phyloP scores from a whole-genome alignment of 2,797 vertebrate genomes.

The Vireo griseus region DNA sequence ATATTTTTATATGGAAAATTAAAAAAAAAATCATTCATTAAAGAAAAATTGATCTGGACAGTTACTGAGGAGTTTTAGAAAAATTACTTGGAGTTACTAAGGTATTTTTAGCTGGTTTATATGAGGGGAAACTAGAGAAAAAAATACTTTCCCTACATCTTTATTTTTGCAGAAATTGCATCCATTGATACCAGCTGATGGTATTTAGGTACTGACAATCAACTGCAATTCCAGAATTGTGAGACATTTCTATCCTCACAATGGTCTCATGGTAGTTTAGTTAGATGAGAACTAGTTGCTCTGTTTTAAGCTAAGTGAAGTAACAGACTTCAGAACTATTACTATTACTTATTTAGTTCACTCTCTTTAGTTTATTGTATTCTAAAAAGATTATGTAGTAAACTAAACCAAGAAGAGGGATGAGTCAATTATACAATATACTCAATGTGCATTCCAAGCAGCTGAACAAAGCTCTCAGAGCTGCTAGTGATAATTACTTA shows the following conservation, averaged over 20 bases:
- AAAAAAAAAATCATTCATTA: slow-evolving; percentile 4
- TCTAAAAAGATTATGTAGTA: not conserved
- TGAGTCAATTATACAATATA: not conserved
- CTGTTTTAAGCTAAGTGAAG: not conserved
- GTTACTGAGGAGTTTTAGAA: not conserved
- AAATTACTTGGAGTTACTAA: not conserved
- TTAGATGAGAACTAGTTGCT: not conserved
- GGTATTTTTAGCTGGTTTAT: not conserved
- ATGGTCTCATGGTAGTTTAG: not conserved
- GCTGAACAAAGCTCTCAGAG: not conserved
- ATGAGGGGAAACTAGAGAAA: not conserved
- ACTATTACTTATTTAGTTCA: not conserved
- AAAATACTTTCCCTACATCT: not conserved
- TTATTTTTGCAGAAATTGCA: not conserved
- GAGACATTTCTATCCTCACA: not conserved
- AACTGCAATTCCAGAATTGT: not conserved
- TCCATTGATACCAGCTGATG: not conserved
- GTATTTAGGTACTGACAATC: not conserved
- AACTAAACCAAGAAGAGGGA: not conserved
- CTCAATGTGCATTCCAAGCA: not conserved
- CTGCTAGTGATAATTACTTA: not conserved
- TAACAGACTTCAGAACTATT: not conserved
- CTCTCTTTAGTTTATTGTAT: not conserved
- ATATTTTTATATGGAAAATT: not conserved
- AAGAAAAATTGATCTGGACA: not conserved